These are phyloP conservation scores for Pterostichus niger DNA, from an alignment of 2,888 invertebrate species.

Conservation along the genomic window DNA sequence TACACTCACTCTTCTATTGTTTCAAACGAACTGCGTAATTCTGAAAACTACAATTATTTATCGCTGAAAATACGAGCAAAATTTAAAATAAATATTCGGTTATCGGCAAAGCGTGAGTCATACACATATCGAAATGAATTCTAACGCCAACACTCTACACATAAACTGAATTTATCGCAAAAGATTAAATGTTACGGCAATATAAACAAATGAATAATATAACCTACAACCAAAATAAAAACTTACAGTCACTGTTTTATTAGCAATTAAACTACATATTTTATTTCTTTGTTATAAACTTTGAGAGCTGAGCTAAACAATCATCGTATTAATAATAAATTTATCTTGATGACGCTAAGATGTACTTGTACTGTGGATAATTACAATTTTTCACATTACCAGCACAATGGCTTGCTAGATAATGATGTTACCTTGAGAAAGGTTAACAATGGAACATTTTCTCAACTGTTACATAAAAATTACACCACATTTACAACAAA, in stretches of 20 bases:
- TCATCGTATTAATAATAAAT: background rate
- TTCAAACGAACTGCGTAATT: constrained; percentile 25
- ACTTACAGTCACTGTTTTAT: constrained; percentile 39
- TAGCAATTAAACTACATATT: constrained; percentile 39
- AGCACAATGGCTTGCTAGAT: constrained; percentile 33
- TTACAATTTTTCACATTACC: constrained; percentile 48
- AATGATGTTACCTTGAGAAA: constrained; percentile 58
- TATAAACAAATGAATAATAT: constrained; percentile 46
- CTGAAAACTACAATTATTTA: background rate
- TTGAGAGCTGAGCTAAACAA: constrained; percentile 6
- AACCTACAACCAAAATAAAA: constrained; percentile 34
- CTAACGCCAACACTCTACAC: constrained; percentile 24
- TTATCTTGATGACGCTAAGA: constrained; percentile 26
- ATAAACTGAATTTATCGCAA: constrained; percentile 39
- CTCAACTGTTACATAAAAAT: constrained; percentile 54
- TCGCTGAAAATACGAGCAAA: background rate
- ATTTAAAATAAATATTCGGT: constrained; percentile 34
- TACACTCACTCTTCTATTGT: too few species aligned
- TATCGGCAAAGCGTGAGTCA: constrained; percentile 35
- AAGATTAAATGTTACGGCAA: constrained; percentile 40
- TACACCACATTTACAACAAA: constrained; percentile 28
- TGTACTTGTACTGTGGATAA: background rate
- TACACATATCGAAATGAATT: background rate
- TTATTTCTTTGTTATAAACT: constrained; percentile 40
- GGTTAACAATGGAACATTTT: constrained; percentile 52